phyloP scores from a whole-genome alignment of 2,113 vertebrate genomes.

The Vulpes vulpes region DNA sequence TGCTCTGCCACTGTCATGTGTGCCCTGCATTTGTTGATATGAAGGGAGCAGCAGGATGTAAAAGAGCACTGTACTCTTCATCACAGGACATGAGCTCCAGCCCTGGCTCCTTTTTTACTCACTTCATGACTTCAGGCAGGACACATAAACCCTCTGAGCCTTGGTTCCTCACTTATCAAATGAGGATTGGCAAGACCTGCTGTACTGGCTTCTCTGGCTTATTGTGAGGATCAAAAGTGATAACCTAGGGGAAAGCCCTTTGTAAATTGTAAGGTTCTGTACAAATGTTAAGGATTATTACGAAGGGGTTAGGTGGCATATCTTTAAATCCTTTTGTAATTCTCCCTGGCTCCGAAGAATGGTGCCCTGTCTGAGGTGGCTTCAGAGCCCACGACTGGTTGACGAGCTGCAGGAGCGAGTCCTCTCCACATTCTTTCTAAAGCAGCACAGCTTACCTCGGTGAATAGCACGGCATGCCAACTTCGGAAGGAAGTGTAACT shows the following conservation, averaged over 20 bases:
- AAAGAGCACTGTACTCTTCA: background rate
- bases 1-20: background rate
- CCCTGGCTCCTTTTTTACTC: background rate
- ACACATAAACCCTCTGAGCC: background rate
- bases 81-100: background rate
- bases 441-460: background rate
- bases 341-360: background rate
- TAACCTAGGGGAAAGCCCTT: constrained; percentile 58
- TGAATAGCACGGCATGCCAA: background rate
- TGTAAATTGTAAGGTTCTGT: constrained; percentile 64
- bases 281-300: constrained; percentile 68
- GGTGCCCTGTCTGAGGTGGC: background rate
- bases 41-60: background rate
- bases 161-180: constrained; percentile 47
- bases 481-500: background rate
- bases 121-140: background rate
- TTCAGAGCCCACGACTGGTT: background rate
- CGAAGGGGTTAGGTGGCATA: constrained; percentile 8
- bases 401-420: background rate
- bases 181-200: background rate
- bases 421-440: constrained; percentile 26
- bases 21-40: background rate
- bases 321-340: constrained; percentile 66
- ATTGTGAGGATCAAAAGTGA: constrained; percentile 59
- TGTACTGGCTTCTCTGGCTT: constrained; percentile 21